phyloP scores from a whole-genome alignment of 2,888 invertebrate genomes.

The Druceiella hillmani region DNA sequence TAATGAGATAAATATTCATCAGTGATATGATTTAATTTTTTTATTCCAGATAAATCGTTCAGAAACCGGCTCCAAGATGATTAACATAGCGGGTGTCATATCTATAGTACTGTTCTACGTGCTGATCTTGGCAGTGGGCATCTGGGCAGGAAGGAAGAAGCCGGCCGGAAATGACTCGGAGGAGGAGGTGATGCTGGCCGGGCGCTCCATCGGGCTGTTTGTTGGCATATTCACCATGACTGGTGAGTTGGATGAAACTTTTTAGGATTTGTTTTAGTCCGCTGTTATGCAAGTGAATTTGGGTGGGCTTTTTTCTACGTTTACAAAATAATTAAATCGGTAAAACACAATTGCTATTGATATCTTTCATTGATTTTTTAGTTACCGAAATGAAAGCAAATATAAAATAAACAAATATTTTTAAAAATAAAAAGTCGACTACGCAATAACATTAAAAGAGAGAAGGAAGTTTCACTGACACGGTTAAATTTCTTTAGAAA shows the following conservation, averaged over 20 bases:
- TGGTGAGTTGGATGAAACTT: conserved; percentile 48
- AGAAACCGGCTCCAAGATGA: conserved; percentile 54
- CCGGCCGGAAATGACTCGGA: conserved; percentile 82
- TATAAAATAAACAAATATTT: too few relatives aligned
- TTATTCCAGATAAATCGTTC: neutral
- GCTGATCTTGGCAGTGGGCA: conserved; percentile 90
- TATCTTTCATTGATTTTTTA: too few relatives aligned
- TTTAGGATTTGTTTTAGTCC: too few relatives aligned
- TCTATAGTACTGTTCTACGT: conserved; percentile 96
- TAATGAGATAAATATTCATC: conserved; percentile 4
- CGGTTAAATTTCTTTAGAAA: too few relatives aligned
- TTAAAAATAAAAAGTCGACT: too few relatives aligned
- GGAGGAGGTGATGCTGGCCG: conserved; percentile 98
- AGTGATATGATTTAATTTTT: neutral
- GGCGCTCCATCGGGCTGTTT: conserved; percentile 92
- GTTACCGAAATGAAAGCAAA: too few relatives aligned
- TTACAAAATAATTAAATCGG: too few relatives aligned
- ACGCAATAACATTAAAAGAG: too few relatives aligned
- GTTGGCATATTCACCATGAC: conserved; percentile 99
- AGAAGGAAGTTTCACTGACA: too few relatives aligned
- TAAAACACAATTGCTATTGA: too few relatives aligned
- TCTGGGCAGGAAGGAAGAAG: conserved; percentile 96
- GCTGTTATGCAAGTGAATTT: too few relatives aligned
- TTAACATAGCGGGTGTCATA: conserved; percentile 87
- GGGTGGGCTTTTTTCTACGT: too few relatives aligned